Percentiles rank a stretch among this genome's conserved stretches.
phyloP scores from a whole-genome alignment of 2,113 vertebrate species.

The Sinocyclocheilus rhinocerous region DNA sequence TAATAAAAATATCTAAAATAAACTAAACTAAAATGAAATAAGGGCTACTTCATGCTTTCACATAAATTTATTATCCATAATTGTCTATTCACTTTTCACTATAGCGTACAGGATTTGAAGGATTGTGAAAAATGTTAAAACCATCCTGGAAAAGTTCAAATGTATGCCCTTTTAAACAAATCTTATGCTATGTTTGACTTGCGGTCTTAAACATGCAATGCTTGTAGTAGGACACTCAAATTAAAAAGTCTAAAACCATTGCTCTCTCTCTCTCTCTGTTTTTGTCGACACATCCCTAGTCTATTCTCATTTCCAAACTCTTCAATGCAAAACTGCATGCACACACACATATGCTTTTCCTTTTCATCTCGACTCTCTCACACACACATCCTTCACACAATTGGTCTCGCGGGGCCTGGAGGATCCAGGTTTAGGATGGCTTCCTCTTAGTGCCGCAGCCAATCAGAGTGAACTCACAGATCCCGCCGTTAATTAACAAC shows the following conservation, averaged over 20 bases:
- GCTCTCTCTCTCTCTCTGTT: neutral
- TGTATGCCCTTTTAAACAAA: too few species aligned
- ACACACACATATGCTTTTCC: neutral
- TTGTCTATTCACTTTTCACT: too few species aligned
- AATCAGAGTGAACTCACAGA: slow-evolving; percentile 2
- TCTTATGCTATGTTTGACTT: too few species aligned
- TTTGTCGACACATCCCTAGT: neutral
- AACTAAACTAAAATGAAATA: too few species aligned
- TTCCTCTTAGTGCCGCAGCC: neutral
- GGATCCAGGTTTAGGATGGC: slow-evolving; percentile 34
- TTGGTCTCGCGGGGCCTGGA: slow-evolving; percentile 21
- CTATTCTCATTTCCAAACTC: neutral
- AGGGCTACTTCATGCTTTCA: too few species aligned
- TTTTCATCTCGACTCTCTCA: neutral
- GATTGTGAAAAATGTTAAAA: too few species aligned
- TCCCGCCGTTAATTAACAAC: slow-evolving; percentile 21
- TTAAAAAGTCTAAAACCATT: neutral
- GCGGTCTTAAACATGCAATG: too few species aligned
- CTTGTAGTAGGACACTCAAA: too few species aligned
- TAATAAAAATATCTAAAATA: too few species aligned
- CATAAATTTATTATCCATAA: too few species aligned
- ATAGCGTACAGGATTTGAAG: too few species aligned
- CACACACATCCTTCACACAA: slow-evolving; percentile 9
- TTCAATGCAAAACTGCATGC: neutral
- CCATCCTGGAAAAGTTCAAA: too few species aligned